Evolutionary conservation across 2,888 invertebrate species (phyloP).

Genomic region (Seira ritae): DNA sequence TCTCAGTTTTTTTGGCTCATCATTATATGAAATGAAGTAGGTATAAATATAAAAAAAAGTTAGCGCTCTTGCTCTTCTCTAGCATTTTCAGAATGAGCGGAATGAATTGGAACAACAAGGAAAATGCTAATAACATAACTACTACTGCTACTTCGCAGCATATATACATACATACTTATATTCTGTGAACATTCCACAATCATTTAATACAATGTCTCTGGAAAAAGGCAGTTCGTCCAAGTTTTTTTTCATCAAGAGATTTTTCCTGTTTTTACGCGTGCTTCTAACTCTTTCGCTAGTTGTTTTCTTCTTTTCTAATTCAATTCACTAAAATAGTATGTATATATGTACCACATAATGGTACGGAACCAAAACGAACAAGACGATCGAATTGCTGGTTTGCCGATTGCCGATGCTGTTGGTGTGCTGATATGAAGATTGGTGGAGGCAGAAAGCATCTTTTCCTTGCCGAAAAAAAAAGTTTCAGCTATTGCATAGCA

Average conservation of each 20-base stretch:
- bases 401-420: conserved; percentile 5
- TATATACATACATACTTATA: background rate
- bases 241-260: background rate
- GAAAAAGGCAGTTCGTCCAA: conserved; percentile 5
- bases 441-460: background rate
- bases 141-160: background rate
- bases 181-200: too few relatives aligned
- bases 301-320: background rate
- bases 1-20: conserved; percentile 42
- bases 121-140: conserved; percentile 57
- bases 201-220: conserved; percentile 16
- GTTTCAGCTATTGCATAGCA: background rate
- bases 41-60: conserved; percentile 17
- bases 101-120: conserved; percentile 57
- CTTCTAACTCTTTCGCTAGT: conserved; percentile 18
- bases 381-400: conserved; percentile 44
- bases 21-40: conserved; percentile 15
- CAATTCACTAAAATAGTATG: conserved; percentile 24
- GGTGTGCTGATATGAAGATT: background rate
- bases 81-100: conserved; percentile 17
- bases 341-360: conserved; percentile 13
- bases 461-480: background rate
- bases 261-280: conserved; percentile 5
- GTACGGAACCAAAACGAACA: conserved; percentile 13
- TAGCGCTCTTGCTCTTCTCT: background rate